Base-by-base conservation (phyloP, 1,140 invertebrate species). In the Bombus sibiricus region DNA sequence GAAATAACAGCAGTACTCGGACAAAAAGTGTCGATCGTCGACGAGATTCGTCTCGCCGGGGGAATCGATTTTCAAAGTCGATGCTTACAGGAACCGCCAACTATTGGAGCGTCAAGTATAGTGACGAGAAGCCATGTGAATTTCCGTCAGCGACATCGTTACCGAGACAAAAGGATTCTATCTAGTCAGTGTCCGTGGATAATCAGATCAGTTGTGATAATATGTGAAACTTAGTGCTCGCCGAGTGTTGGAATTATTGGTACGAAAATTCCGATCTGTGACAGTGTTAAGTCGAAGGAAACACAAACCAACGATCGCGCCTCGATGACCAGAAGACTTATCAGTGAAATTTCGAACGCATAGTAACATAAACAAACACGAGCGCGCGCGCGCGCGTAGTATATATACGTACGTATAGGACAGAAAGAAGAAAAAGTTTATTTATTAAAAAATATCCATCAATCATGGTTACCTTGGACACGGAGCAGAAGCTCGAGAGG, bases 381-480 rank as follows among this genome's bases (percentile, higher is more conserved):
- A 12, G 12, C 3, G 1, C 22, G 0, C 18, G 9, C 18, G 28
- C 12, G 81, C 80, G 72, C 59, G 32, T 34, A 25, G 18, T 22
- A 34, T 1, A 68, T 37, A 22, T 37, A 22, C 18, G 18, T 77
- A 39, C n/a, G 57, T 34, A 84, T 87, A 84, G 32, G 34, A 68
- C 43, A 53, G 47, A 84, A 4, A 18, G 64, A 57, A 41, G 47
- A 76, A 43, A 18, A 28, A 34, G 80, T 69, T 86, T 78, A 71
- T 86, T 86, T 79, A 75, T 78, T 79, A 12, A 15, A 57, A 77
- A 77, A 62, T 62, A 68, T 64, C 85, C 69, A 41, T 37, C 57
- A 83, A 93, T 81, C 87, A 95, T 95, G 95, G 95, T 95, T 92
- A 95, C 94, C 90, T 87, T 95, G 93, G 95, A 95, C 93, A 94